Base-by-base conservation (phyloP, 1,140 invertebrate species). In the Chelonus insularis region DNA sequence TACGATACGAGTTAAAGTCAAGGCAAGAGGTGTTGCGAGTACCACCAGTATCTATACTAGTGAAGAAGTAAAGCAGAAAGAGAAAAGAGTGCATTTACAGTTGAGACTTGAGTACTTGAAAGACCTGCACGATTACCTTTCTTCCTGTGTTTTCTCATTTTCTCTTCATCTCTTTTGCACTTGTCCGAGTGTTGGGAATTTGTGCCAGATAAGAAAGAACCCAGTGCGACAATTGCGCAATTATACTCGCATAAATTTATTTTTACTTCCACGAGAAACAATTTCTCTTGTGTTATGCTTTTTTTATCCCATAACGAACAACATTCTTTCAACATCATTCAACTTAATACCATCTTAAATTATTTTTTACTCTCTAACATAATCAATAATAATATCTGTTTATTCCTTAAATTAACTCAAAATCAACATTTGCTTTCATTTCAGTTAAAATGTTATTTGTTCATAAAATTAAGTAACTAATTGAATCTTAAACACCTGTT, bases 401-500 rank as follows among this genome's bases (percentile, higher is more conserved):
- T n/a, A n/a, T n/a, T n/a, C n/a, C n/a, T n/a, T n/a, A n/a, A n/a
- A n/a, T n/a, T n/a, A n/a, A n/a, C n/a, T n/a, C n/a, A n/a, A n/a
- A n/a, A n/a, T n/a, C n/a, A n/a, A n/a, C n/a, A n/a, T n/a, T n/a
- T n/a, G n/a, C n/a, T n/a, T n/a, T n/a, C n/a, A n/a, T n/a, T n/a
- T n/a, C n/a, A n/a, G n/a, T n/a, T n/a, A 29, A 29, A 29, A 29
- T 4, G 25, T 29, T 4, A 29, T 29, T 29, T 29, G 25, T 4
- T 4, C 7, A 29, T 4, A 29, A 29, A 29, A 4, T 4, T 4
- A 29, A 29, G 25, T 29, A 29, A 29, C 7, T 29, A 29, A 29
- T 29, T 29, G 25, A n/a, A n/a, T n/a, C n/a, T n/a, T n/a, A 45
- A 41, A 43, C 54, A 56, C 54, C 54, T 56, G 54, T 56, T 56